Evolutionary conservation across 1,140 invertebrate species (phyloP).

Genomic region (Ooceraea biroi): DNA sequence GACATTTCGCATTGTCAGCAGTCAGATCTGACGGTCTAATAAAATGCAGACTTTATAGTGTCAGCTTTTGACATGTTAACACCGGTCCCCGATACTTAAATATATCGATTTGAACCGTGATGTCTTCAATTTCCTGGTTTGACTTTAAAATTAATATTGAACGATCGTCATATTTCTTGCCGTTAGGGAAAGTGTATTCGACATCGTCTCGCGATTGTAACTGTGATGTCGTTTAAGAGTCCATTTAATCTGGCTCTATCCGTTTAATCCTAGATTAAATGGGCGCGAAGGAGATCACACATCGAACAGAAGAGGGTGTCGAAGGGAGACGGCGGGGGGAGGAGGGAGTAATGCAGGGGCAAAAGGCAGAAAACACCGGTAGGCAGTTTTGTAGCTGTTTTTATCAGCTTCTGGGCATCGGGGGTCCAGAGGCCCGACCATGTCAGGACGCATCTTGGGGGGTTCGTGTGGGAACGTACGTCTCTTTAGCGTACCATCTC

Average conservation of each 20-base stretch:
- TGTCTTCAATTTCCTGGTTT: not conserved
- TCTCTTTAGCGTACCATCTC: conserved; percentile 83
- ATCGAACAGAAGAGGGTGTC: conserved; percentile 59
- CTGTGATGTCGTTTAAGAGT: not conserved
- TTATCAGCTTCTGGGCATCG: conserved; percentile 86
- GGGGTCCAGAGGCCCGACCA: conserved; percentile 79
- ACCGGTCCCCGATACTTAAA: not conserved
- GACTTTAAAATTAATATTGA: not conserved
- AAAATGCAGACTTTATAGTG: not conserved
- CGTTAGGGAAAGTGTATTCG: not conserved
- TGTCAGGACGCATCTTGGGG: conserved; percentile 85
- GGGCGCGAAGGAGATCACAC: conserved; percentile 60
- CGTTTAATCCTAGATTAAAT: conserved; percentile 50
- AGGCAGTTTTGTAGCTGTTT: conserved; percentile 87
- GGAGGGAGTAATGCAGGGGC: conserved; percentile 81
- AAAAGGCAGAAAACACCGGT: conserved; percentile 86
- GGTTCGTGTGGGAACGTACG: conserved; percentile 86
- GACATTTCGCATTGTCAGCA: conserved; percentile 11
- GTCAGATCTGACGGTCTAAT: too few species aligned
- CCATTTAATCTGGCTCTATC: not conserved
- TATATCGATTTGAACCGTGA: not conserved
- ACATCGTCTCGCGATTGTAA: not conserved
- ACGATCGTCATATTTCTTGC: not conserved
- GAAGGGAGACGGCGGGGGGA: conserved; percentile 61
- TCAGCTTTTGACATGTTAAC: not conserved